Evolutionary conservation across 2,797 vertebrate genomes (phyloP).

Genomic region (Anas capensis): DNA sequence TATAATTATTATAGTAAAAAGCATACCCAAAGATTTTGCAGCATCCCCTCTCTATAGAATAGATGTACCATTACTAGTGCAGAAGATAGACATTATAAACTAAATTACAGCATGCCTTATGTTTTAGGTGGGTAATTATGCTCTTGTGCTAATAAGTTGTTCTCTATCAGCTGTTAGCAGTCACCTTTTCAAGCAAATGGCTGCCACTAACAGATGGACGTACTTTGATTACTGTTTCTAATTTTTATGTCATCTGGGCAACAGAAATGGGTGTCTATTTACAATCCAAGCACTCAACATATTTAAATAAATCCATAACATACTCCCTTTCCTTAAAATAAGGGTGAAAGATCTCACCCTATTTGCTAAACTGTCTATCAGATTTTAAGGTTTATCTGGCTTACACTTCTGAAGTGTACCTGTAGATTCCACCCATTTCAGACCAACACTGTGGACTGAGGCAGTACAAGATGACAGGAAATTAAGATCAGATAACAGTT

Average conservation of each 20-base stretch:
- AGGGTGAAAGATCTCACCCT: not conserved
- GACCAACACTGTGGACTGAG: not conserved
- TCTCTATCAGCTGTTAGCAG: not conserved
- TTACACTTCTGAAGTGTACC: not conserved
- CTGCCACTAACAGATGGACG: not conserved
- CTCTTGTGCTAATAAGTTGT: not conserved
- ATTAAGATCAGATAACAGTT: not conserved
- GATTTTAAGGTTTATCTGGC: not conserved
- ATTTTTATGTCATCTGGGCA: not conserved
- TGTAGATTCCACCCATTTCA: not conserved
- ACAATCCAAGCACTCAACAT: not conserved
- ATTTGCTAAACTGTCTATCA: not conserved
- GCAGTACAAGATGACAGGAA: not conserved
- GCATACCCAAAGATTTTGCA: not conserved
- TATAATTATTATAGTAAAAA: not conserved
- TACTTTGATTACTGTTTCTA: not conserved
- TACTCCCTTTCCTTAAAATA: not conserved
- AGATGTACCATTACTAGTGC: rapidly evolving
- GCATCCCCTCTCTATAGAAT: not conserved
- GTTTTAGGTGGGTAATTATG: not conserved
- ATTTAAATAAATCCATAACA: not conserved
- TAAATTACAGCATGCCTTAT: not conserved
- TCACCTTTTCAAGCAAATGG: not conserved
- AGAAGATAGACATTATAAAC: not conserved
- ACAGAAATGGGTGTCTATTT: not conserved